Percentiles rank a stretch among this genome's conserved stretches.
phyloP scores from a whole-genome alignment of 2,888 invertebrate genomes.

The Nephrocerus scutellatus region DNA sequence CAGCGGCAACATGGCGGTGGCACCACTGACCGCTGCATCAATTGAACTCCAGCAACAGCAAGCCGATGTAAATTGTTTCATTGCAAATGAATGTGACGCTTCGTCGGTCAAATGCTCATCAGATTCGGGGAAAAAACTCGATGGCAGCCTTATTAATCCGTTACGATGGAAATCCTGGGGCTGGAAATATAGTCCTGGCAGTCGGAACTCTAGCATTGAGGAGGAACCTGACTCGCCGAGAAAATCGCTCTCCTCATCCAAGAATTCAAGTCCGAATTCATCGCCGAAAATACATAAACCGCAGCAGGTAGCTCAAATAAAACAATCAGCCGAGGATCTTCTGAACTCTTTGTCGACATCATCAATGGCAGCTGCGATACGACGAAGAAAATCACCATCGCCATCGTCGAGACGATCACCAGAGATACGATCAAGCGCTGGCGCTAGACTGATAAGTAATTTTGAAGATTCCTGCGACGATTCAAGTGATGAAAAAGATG shows the following conservation, averaged over 20 bases:
- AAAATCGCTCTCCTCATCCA: constrained; percentile 28
- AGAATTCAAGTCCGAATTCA: constrained; percentile 29
- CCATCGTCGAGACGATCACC: constrained; percentile 20
- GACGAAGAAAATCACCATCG: constrained; percentile 26
- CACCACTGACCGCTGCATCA: constrained; percentile 17
- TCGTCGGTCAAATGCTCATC: constrained; percentile 9
- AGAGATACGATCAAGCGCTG: constrained; percentile 29
- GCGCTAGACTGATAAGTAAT: constrained; percentile 26
- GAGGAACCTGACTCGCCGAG: constrained; percentile 32
- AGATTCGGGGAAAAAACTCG: constrained; percentile 18
- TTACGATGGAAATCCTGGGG: constrained; percentile 32
- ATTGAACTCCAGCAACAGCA: constrained; percentile 8
- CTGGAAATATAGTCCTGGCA: constrained; percentile 33
- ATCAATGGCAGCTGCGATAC: constrained; percentile 24
- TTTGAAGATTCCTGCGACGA: constrained; percentile 23
- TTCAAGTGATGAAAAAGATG: constrained; percentile 25
- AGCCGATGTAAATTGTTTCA: constrained; percentile 19
- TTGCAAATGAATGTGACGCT: constrained; percentile 5
- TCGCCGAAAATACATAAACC: constrained; percentile 29
- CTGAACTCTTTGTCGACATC: constrained; percentile 16
- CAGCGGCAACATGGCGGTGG: no score
- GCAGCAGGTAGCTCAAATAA: constrained; percentile 16
- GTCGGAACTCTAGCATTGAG: constrained; percentile 32
- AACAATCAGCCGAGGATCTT: constrained; percentile 19
- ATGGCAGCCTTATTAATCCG: constrained; percentile 23